Base-by-base conservation (phyloP, 2,888 invertebrate genomes). In the Mimas tiliae region DNA sequence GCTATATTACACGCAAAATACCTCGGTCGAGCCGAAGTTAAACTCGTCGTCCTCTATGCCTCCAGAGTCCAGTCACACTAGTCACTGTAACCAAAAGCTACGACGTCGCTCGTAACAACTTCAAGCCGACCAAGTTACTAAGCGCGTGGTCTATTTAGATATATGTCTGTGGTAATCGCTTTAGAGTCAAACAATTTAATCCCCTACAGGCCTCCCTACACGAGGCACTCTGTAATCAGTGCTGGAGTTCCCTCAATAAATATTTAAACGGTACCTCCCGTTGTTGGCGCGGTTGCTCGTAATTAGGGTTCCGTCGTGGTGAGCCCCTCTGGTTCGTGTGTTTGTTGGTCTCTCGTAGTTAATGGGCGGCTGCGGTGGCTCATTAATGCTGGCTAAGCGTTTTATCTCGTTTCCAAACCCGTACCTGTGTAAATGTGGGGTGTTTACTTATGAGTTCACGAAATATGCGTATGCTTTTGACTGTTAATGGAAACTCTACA, bases 181-280 rank as follows among this genome's bases (percentile, higher is more conserved):
- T 53, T 38, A 55, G 11, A 55, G 38, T 16, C 6, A 58, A 58
- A 58, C 58, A 58, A 19, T 58, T 58, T 58, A 38, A 38, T 58
- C 42, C 58, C 58, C 34, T 9, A 33, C 55, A 34, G 33, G n/a
- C 58, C 33, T 34, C 53, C 34, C 64, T 55, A 53, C 19, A 33
- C 47, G 19, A 21, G 21, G 51, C 19, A 45, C 51, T 63, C 52
- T 47, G 66, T 34, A 64, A 67, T 67, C 62, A 64, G 33, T 16
- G 45, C 47, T 14, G 14, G 45, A 62, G 42, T 33, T 63, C 63
- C 67, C 64, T 65, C 64, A 70, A 74, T 79, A 75, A 74, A 79
- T 78, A 79, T 79, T 73, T 74, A 72, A 76, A 71, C 72, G 67
- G 68, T 65, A 68, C 69, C 58, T 62, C 64, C 64, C 68, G 68